Base-by-base conservation (phyloP, 2,888 invertebrate genomes). In the Phyto melanocephala region DNA sequence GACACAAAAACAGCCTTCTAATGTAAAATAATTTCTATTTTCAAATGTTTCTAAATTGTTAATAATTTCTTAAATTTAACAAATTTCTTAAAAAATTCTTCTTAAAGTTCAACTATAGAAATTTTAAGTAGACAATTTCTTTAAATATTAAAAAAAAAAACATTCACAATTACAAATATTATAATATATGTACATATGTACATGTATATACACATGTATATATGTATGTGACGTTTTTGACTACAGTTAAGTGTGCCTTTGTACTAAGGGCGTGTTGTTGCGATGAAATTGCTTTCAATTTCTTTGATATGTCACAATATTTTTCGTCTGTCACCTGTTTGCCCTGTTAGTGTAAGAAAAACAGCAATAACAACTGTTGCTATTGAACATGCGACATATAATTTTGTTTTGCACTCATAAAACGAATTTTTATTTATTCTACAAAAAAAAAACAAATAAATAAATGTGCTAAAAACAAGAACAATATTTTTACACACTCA, bases 281-380 rank as follows among this genome's bases (percentile, higher is more conserved):
- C 56, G 58, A 47, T 72, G 42, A 67, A 72, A 58, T 24, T 65
- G 35, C 56, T 72, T 45, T 72, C 17, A 42, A 28, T 28, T 28
- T 28, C 3, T 68, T 40, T 52, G 42, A 15, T 63, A 62, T 63
- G 22, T 68, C 45, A 56, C 67, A 72, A 75, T 82, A 83, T 87
- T 81, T 88, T 86, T 87, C 86, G 86, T 85, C 85, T 87, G 86
- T 88, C 88, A 88, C 86, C 87, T 88, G 87, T 83, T 84, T 87
- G 85, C 86, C 86, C 85, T 88, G 86, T 86, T 86, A 86, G 86
- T 87, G 37, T 58, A 11, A 47, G 47, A 78, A 56, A 2, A 70
- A 71, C 54, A 62, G 54, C 52, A 62, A 77, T 52, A 70, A n/a
- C 8, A 77, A 68, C 20, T 65, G 65, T 13, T 50, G 20, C 10